Evolutionary conservation across 2,888 invertebrate species (phyloP).

Genomic region (Chelonus formosanus): DNA sequence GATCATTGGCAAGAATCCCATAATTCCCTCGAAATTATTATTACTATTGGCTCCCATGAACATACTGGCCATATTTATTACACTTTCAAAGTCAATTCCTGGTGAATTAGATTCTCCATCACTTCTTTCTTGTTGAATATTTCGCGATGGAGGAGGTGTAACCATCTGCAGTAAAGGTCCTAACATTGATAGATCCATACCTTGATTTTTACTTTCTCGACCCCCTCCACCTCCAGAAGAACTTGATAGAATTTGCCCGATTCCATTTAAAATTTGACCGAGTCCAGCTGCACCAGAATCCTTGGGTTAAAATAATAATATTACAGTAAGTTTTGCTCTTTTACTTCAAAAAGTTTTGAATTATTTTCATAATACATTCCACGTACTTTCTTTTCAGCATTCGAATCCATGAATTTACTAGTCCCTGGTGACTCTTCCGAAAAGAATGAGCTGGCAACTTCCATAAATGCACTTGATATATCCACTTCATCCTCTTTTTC

Average conservation of each 20-base stretch:
- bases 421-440: constrained; percentile 67
- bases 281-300: constrained; percentile 45
- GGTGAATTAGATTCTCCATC: constrained; percentile 37
- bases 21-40: constrained; percentile 66
- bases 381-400: constrained; percentile 67
- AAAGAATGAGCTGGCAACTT: constrained; percentile 75
- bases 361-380: no score
- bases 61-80: constrained; percentile 55
- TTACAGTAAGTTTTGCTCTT: no score
- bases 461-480: constrained; percentile 72
- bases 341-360: no score
- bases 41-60: constrained; percentile 56
- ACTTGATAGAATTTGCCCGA: constrained; percentile 53
- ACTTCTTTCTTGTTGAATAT: constrained; percentile 35
- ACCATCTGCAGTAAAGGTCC: constrained; percentile 48
- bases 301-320: not conserved
- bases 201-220: constrained; percentile 34
- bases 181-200: constrained; percentile 51
- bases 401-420: constrained; percentile 73
- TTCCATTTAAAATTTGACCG: constrained; percentile 58
- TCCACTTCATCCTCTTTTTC: constrained; percentile 65
- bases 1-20: constrained; percentile 74
- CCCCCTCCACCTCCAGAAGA: constrained; percentile 28
- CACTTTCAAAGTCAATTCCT: constrained; percentile 52
- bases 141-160: constrained; percentile 28